These are phyloP conservation scores for Mus pahari DNA, from an alignment of 2,113 vertebrate species.

Conservation along the genomic window DNA sequence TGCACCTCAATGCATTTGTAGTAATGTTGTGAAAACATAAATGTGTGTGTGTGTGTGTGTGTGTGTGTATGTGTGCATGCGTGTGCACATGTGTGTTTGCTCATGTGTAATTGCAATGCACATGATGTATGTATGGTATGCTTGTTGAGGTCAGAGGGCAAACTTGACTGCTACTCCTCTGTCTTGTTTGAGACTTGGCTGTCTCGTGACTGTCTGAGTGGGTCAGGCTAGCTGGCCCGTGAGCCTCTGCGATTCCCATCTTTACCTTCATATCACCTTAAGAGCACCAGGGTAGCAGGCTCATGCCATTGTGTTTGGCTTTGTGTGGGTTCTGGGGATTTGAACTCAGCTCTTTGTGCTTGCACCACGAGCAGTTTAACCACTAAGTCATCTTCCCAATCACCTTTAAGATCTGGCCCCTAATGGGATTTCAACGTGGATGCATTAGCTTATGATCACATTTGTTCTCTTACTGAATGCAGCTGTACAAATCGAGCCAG, in stretches of 20 bases:
- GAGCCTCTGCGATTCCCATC: not conserved
- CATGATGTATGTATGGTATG: not conserved
- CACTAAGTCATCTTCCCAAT: not conserved
- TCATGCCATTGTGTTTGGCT: not conserved
- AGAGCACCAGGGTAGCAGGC: not conserved
- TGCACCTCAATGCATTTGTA: not conserved
- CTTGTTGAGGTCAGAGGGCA: not conserved
- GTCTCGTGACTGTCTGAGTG: not conserved
- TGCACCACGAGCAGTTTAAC: not conserved
- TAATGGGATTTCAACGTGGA: not conserved
- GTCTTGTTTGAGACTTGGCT: not conserved
- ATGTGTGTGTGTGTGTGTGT: not conserved
- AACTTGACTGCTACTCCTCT: not conserved
- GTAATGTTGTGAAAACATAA: conserved; percentile 24
- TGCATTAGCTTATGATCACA: not conserved
- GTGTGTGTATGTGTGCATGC: not conserved
- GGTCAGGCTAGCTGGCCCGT: not conserved
- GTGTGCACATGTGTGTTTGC: not conserved
- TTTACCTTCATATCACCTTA: no score
- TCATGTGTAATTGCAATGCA: not conserved
- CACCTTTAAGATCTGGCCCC: not conserved
- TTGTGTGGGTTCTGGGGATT: not conserved
- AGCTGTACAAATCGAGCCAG: not conserved
- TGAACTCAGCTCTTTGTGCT: not conserved
- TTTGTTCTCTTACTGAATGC: not conserved